These are phyloP conservation scores for Ptychoptera albimana DNA, from an alignment of 2,888 invertebrate genomes.

Conservation along the genomic window DNA sequence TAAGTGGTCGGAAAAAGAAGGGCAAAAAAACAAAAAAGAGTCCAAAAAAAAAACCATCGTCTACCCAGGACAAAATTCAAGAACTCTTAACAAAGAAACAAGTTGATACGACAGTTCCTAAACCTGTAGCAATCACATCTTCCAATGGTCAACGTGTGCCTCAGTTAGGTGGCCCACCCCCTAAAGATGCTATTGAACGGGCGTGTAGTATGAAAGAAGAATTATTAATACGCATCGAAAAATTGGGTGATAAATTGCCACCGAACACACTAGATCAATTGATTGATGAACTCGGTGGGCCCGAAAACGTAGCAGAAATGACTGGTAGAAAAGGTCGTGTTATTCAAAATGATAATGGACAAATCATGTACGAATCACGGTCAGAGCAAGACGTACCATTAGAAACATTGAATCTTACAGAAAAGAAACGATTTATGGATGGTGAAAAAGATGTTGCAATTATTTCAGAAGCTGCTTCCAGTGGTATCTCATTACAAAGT, in stretches of 20 bases:
- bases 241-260: constrained; percentile 73
- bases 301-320: constrained; percentile 98
- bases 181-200: constrained; percentile 71
- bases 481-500: constrained; percentile 92
- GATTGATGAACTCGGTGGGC: constrained; percentile 95
- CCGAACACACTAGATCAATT: constrained; percentile 97
- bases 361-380: constrained; percentile 85
- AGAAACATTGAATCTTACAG: constrained; percentile 91
- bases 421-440: constrained; percentile 89
- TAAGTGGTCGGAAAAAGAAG: constrained; percentile 46
- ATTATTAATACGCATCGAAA: constrained; percentile 68
- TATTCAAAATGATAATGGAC: constrained; percentile 83
- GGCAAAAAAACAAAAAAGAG: constrained; percentile 39
- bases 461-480: constrained; percentile 97
- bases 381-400: constrained; percentile 90
- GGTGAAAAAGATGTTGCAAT: constrained; percentile 97
- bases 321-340: constrained; percentile 91
- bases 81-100: constrained; percentile 39
- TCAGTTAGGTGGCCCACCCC: constrained; percentile 39
- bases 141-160: constrained; percentile 16
- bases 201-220: constrained; percentile 90
- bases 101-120: constrained; percentile 17
- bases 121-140: constrained; percentile 18
- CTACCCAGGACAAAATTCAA: constrained; percentile 68
- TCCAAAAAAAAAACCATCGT: constrained; percentile 38